phyloP scores from a whole-genome alignment of 2,888 invertebrate genomes.

The Nowickia ferox region DNA sequence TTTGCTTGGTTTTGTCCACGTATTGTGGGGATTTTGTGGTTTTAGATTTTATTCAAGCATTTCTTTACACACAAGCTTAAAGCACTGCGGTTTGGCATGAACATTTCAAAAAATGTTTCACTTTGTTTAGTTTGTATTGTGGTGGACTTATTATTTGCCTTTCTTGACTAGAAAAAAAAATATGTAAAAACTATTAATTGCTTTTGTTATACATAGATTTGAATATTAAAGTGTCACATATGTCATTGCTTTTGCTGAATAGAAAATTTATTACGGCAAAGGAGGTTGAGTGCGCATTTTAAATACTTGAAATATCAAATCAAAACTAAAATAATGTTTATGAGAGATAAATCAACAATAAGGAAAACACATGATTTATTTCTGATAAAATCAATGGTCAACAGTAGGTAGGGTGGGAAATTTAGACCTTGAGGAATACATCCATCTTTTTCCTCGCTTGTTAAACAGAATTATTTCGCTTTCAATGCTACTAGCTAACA shows the following conservation, averaged over 20 bases:
- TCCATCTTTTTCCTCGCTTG: too few species aligned
- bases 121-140: slow-evolving; percentile 19
- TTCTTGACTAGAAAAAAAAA: slow-evolving; percentile 8
- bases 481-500: too few species aligned
- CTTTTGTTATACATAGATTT: slow-evolving; percentile 51
- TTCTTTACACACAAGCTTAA: slow-evolving; percentile 61
- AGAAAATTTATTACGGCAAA: slow-evolving; percentile 44
- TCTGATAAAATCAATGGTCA: too few species aligned
- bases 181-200: slow-evolving; percentile 34
- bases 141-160: slow-evolving; percentile 47
- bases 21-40: slow-evolving; percentile 66
- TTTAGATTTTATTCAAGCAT: slow-evolving; percentile 59
- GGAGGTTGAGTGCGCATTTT: neutral
- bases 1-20: slow-evolving; percentile 46
- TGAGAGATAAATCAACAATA: too few species aligned
- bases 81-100: slow-evolving; percentile 61
- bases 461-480: too few species aligned
- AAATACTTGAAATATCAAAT: neutral
- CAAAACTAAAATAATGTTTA: neutral
- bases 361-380: too few species aligned
- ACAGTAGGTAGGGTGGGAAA: too few species aligned
- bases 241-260: slow-evolving; percentile 48
- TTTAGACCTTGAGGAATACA: too few species aligned
- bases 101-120: slow-evolving; percentile 35
- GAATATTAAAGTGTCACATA: slow-evolving; percentile 57